Base-by-base conservation (phyloP, 2,797 vertebrate genomes). In the Syndactyla subalaris region DNA sequence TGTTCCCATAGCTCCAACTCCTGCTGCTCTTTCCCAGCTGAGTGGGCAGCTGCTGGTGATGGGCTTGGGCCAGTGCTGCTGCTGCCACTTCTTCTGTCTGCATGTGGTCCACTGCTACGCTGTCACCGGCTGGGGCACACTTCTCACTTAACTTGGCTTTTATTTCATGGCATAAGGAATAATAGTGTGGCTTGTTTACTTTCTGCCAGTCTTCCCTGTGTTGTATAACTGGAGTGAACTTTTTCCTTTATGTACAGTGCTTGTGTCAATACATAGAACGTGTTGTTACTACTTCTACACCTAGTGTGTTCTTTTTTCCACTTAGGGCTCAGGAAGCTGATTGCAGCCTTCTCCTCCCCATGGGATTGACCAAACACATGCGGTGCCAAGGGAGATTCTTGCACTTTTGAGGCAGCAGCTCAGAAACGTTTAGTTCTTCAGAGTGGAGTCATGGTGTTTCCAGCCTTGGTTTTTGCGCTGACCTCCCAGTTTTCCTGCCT, bases 21-120 rank as follows among this genome's bases (percentile, higher is more conserved):
- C 27, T 48, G 13, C 14, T n/a, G 45, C 12, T 88, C 41, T 62
- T 74, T 83, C 54, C 32, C 21, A 54, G 5, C 17, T 12, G 16
- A 7, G 12, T 27, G 29, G 32, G 39, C 19, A 7, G 9, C 38
- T 34, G 32, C 2, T 1, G 0, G 30, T 46, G 63, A 21, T 0
- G 0, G 57, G 23, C 59, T 54, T 48, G 32, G 34, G 46, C 23
- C 19, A 11, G 15, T 7, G 39, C 45, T 66, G 49, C 7, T n/a
- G 12, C 14, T 3, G 3, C 14, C 16, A 12, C 46, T 58, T 49
- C 75, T 19, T 18, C 52, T 49, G 26, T 48, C 29, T 52, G 61
- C 26, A 4, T 5, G 5, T 29, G 34, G 20, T 41, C 45, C 0
- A 0, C 27, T 26, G 30, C 54, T 51, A 23, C 7, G 0, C 29